Evolutionary conservation across 2,888 invertebrate genomes (phyloP).

Genomic region (Temnothorax unifasciatus): DNA sequence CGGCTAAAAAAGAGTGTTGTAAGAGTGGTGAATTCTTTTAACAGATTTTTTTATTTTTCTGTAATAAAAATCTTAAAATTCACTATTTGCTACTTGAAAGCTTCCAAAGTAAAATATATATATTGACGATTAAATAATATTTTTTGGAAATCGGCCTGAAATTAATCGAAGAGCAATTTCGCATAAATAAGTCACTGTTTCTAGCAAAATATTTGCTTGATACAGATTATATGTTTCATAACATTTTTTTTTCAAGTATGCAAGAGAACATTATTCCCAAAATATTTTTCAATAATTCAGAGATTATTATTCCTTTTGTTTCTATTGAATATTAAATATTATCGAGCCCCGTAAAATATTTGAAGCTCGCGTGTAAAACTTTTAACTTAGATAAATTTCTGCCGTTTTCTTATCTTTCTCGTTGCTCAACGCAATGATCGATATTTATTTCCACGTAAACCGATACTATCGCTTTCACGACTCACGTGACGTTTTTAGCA

Average conservation of each 20-base stretch:
- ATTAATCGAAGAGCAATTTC: background rate
- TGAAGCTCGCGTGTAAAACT: background rate
- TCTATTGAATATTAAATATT: background rate
- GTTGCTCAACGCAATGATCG: constrained; percentile 7
- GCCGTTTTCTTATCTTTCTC: background rate
- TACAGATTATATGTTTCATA: background rate
- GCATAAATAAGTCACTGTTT: background rate
- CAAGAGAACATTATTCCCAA: background rate
- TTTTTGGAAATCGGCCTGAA: background rate
- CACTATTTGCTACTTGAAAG: background rate
- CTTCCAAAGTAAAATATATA: background rate
- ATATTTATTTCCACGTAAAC: constrained; percentile 23
- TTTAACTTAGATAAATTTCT: background rate
- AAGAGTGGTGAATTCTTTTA: background rate
- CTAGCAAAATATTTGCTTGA: background rate
- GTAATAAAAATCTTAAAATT: background rate
- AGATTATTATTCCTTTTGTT: background rate
- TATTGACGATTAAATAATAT: background rate
- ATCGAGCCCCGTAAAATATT: background rate
- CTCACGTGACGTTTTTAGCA: constrained; percentile 34
- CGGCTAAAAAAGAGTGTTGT: background rate
- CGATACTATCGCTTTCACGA: constrained; percentile 31
- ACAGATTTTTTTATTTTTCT: background rate
- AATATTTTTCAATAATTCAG: background rate
- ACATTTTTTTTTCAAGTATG: background rate